Conservation (phyloP, 2,113 vertebrate species). For the Xiphophorus hellerii region DNA sequence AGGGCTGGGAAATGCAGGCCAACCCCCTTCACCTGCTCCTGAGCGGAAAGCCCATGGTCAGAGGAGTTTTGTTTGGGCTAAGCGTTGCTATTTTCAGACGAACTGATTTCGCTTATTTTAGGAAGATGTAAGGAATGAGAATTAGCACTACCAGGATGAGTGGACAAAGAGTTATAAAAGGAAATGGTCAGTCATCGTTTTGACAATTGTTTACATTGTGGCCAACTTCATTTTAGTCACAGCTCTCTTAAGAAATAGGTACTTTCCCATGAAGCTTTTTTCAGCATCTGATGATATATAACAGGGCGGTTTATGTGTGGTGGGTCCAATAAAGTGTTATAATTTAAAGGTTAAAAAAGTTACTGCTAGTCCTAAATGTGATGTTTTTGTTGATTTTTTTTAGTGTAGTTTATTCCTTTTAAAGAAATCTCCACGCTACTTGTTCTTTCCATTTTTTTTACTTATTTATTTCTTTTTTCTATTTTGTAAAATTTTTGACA, state of each 20-base stretch:
- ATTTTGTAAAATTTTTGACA: background rate
- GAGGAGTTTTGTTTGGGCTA: slow-evolving; percentile 70
- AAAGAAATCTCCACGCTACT: background rate
- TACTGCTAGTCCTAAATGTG: background rate
- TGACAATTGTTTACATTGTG: slow-evolving; percentile 75
- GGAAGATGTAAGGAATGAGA: slow-evolving; percentile 53
- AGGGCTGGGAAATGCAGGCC: slow-evolving; percentile 40
- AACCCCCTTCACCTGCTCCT: slow-evolving; percentile 54
- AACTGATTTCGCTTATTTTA: slow-evolving; percentile 49
- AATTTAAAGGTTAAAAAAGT: slow-evolving; percentile 26
- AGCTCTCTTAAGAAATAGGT: slow-evolving; percentile 66
- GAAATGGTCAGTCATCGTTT: slow-evolving; percentile 70
- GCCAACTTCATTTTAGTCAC: slow-evolving; percentile 65
- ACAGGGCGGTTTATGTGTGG: slow-evolving; percentile 31
- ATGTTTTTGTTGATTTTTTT: background rate
- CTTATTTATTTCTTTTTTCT: background rate
- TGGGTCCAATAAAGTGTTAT: slow-evolving; percentile 10
- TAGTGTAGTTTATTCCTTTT: too few species aligned
- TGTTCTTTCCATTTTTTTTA: background rate
- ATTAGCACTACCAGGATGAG: slow-evolving; percentile 70
- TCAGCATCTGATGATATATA: slow-evolving; percentile 65
- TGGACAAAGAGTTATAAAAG: slow-evolving; percentile 68
- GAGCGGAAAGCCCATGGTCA: slow-evolving; percentile 73
- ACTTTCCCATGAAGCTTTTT: slow-evolving; percentile 71
- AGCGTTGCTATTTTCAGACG: slow-evolving; percentile 64